phyloP scores from a whole-genome alignment of 2,888 invertebrate genomes.

The Mesodorylaimus sp. region DNA sequence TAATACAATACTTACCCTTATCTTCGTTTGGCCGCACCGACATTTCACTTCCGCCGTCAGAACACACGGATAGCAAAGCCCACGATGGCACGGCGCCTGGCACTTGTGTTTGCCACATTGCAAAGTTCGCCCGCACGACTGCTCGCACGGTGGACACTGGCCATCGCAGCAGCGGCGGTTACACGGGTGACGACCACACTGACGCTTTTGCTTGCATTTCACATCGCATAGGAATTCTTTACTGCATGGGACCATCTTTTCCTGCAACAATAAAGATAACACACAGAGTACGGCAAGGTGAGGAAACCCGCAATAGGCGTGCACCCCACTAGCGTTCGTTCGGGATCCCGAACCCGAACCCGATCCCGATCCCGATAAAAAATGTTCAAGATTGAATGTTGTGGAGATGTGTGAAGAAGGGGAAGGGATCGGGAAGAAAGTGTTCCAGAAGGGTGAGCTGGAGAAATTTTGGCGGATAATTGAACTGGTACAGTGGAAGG shows the following conservation, averaged over 20 bases:
- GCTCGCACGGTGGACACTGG: conserved; percentile 35
- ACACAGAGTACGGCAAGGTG: no score
- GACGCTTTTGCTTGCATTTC: conserved; percentile 60
- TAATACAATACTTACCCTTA: no score
- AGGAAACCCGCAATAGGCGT: no score
- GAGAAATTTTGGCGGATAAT: no score
- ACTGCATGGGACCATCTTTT: conserved; percentile 60
- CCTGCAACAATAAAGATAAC: not conserved
- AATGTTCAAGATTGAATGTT: no score
- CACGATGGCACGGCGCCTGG: conserved; percentile 53
- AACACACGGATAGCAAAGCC: conserved; percentile 64
- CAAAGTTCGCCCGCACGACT: conserved; percentile 53
- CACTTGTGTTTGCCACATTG: conserved; percentile 75
- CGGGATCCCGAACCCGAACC: no score
- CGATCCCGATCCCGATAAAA: no score
- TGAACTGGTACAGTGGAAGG: no score
- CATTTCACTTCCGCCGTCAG: conserved; percentile 51
- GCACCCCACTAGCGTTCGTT: no score
- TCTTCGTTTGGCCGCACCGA: conserved; percentile 55
- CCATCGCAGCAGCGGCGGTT: conserved; percentile 73
- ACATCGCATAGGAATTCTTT: conserved; percentile 69
- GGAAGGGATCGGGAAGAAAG: no score
- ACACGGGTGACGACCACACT: conserved; percentile 70
- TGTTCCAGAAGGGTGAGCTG: no score
- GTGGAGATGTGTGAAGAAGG: no score